Conservation (phyloP, 2,797 vertebrate species). For the Echeneis naucrates region DNA sequence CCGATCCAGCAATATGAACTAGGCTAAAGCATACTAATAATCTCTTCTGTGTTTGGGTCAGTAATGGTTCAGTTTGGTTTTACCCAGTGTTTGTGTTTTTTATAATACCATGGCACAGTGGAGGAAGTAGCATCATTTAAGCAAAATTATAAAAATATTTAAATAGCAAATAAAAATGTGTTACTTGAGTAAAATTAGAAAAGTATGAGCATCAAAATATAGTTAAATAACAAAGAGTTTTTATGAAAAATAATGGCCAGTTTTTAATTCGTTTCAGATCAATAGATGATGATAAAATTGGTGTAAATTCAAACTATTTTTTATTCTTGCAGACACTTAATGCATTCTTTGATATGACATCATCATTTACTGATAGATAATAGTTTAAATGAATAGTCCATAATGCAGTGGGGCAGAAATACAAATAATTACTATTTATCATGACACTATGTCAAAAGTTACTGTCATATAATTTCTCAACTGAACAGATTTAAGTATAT, state of each 20-base stretch:
- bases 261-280: not conserved
- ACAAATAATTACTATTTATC: not conserved
- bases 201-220: not conserved
- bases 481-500: not conserved
- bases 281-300: not conserved
- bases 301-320: not conserved
- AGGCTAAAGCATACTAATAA: not conserved
- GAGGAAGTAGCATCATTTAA: not conserved
- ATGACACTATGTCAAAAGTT: too few species aligned
- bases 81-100: not conserved
- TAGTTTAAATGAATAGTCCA: not conserved
- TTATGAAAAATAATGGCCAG: too few species aligned
- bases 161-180: too few species aligned
- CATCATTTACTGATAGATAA: too few species aligned
- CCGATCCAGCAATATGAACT: slow-evolving; percentile 15
- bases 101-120: not conserved
- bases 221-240: not conserved
- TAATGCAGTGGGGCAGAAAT: not conserved
- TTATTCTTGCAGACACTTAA: not conserved
- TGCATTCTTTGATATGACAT: too few species aligned
- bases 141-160: not conserved
- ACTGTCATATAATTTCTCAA: not conserved
- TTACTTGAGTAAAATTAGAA: not conserved
- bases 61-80: too few species aligned
- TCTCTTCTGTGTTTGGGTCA: not conserved